Percentiles rank a stretch among this genome's conserved stretches.
phyloP scores from a whole-genome alignment of 1,140 invertebrate species.

The Hypothenemus hampei region DNA sequence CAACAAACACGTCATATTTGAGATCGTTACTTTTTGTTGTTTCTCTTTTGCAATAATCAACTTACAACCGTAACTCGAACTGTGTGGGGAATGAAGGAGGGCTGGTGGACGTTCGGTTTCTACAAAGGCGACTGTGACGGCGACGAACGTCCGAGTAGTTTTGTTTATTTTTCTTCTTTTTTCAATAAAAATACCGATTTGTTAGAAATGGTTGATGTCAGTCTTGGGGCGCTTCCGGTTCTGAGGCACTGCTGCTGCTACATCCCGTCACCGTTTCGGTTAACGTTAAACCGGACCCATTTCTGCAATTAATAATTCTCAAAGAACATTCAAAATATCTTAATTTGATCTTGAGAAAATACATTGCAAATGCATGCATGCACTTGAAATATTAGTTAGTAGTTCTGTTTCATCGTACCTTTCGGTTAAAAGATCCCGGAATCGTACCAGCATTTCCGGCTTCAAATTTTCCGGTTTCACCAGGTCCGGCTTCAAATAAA shows the following conservation, averaged over 20 bases:
- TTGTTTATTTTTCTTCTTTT: no score
- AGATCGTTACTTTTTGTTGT: no score
- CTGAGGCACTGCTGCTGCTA: conserved; percentile 43
- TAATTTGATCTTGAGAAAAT: not conserved
- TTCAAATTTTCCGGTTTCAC: conserved; percentile 50
- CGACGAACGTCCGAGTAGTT: no score
- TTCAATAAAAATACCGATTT: conserved; percentile 41
- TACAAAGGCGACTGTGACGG: no score
- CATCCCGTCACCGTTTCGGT: conserved; percentile 30
- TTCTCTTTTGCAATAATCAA: conserved; percentile 29
- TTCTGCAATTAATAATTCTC: no score
- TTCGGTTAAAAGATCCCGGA: conserved; percentile 41
- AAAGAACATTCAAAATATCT: not conserved
- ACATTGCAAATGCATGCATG: no score
- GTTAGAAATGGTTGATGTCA: conserved; percentile 43
- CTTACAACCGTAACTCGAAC: conserved; percentile 41
- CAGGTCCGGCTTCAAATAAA: conserved; percentile 53
- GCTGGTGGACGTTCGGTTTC: not conserved
- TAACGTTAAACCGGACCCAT: conserved; percentile 15
- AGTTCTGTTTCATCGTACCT: conserved; percentile 15
- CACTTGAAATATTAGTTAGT: not conserved
- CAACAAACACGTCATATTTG: conserved; percentile 45
- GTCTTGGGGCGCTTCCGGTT: conserved; percentile 44
- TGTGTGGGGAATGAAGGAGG: no score
- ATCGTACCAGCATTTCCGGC: conserved; percentile 50